A percentile compares a stretch with the other conserved stretches of the same genome.
These are phyloP conservation scores for Caenorhabditis parvicauda DNA, from an alignment of 2,888 invertebrate genomes.

Conservation along the genomic window DNA sequence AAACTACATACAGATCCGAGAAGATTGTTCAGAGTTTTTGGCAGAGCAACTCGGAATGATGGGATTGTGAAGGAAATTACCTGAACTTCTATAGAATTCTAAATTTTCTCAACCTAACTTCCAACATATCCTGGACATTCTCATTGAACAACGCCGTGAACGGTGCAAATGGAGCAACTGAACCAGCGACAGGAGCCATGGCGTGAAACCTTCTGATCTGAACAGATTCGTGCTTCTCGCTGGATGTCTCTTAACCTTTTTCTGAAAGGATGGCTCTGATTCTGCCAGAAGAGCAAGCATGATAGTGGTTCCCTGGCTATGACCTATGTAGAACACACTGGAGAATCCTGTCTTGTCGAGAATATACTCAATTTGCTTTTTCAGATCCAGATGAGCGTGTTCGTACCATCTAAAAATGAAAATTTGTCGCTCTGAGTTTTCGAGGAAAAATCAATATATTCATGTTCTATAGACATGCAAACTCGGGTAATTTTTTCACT, in stretches of 20 bases:
- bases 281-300: slow-evolving; percentile 24
- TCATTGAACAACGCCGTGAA: slow-evolving; percentile 8
- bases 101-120: slow-evolving; percentile 10
- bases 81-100: no score
- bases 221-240: background rate
- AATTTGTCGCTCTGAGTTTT: no score
- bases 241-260: slow-evolving; percentile 1
- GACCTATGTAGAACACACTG: slow-evolving; percentile 21
- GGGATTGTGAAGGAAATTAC: no score
- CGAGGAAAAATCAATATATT: background rate
- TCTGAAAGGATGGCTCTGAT: slow-evolving; percentile 14
- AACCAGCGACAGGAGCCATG: slow-evolving; percentile 26
- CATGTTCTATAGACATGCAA: background rate
- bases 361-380: slow-evolving; percentile 22
- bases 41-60: slow-evolving; percentile 12
- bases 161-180: slow-evolving; percentile 11
- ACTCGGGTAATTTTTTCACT: background rate
- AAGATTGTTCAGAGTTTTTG: background rate
- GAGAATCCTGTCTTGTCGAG: slow-evolving; percentile 13
- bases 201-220: slow-evolving; percentile 23
- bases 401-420: slow-evolving; percentile 16
- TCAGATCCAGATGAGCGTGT: slow-evolving; percentile 13
- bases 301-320: slow-evolving; percentile 22
- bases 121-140: slow-evolving; percentile 8
- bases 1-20: slow-evolving; percentile 6